Base-by-base conservation (phyloP, 2,797 vertebrate genomes). In the Paramormyrops hopkinsi region DNA sequence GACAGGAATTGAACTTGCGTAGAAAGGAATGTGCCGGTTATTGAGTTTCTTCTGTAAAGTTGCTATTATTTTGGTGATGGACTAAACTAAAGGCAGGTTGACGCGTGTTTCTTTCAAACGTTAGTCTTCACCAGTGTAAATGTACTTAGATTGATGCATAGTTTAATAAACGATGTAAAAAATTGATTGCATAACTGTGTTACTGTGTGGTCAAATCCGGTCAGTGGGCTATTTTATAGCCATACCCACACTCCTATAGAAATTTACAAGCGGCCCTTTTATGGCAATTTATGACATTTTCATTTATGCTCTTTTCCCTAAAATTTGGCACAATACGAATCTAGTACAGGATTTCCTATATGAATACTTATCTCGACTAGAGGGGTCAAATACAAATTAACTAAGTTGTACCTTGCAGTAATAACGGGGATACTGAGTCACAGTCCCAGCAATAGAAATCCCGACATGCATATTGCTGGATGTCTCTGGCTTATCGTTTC, bases 141-240 rank as follows among this genome's bases (percentile, higher is more conserved):
- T 11, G 82, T 12, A 51, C 82, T 84, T 51, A 4, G 17, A 22
- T 2, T 51, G 25, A n/a, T 89, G 48, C 53, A 7, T 50, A 65
- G 44, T 79, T n/a, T 90, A 25, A 33, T 56, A 85, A 62, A 8
- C 17, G n/a, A 41, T 90, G 86, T 90, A 11, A 90, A 89, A 59
- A 84, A 89, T 12, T 12, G 92, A 93, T 95, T 96, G 94, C 94
- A 91, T 95, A 95, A 96, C 93, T 95, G 94, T 95, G 94, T 94
- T 93, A 95, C 59, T 88, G 69, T 92, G 86, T 89, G 91, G 92
- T 93, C 92, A 93, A 44, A 17, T 7, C 14, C 90, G 93, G 94
- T 95, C 93, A 94, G 91, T 91, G 86, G 91, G 90, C 65, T 91
- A 91, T 41, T 59, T 88, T 79, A 90, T 79, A 14, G 90, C 88